Base-by-base conservation (phyloP, 1,140 invertebrate species). In the Drosophila arizonae region DNA sequence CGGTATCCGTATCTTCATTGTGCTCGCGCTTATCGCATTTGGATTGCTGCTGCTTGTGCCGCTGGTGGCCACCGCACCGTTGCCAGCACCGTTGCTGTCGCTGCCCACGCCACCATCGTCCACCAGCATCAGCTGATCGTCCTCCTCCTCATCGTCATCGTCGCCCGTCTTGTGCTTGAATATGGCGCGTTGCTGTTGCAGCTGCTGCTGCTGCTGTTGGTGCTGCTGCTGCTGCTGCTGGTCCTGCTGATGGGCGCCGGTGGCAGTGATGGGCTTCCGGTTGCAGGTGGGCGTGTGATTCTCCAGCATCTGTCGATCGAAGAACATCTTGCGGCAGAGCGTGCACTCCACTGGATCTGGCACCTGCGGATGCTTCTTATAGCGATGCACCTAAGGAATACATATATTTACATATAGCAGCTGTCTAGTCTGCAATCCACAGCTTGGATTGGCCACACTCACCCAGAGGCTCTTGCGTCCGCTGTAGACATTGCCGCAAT, bases 401-500 rank as follows among this genome's bases (percentile, higher is more conserved):
- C 3, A 24, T 24, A 24, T 24, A 24, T 24, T 2, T 24, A 24
- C 2, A 24, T 24, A 24, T 24, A 24, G 21, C 1, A 2, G 21
- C 2, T 24, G 21, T 24, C 28, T 30, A 30, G 28, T 30, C 28
- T 6, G 28, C 28, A 30, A 6, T 30, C 28, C 4, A 30, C 28
- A 3, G 4, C 6, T 30, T 30, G 21, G 21, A 24, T 1, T 24
- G 21, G 21, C 21, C 21, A 24, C 21, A 30, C 33, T 33, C 58
- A 92, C 91, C 91, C 91, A 92, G 21, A 92, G 70, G 63, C 91
- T 92, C 76, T 92, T 92, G 24, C 91, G 78, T 9, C 90, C 90
- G 43, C 90, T 91, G 46, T 92, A 92, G 10, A 92, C 90, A 57
- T 92, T 92, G 50, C 91, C 91, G 66, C 91, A 92, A 26, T 92